phyloP scores from a whole-genome alignment of 2,888 invertebrate species.

The Thecocarcelia acutangulata region DNA sequence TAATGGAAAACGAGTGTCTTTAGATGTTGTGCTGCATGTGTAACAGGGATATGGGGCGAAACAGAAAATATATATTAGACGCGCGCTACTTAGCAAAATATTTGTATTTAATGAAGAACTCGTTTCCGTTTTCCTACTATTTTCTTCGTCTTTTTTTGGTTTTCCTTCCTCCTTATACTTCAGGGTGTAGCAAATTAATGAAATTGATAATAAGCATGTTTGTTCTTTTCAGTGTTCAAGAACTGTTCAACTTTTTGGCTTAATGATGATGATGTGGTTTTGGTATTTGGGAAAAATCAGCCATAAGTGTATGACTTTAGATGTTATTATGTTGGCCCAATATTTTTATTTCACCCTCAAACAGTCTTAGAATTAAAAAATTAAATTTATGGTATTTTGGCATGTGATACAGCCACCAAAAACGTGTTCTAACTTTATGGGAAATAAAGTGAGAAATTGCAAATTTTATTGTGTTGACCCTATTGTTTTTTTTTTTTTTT shows the following conservation, averaged over 20 bases:
- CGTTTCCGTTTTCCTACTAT: not conserved
- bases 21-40: not conserved
- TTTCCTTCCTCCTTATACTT: not conserved
- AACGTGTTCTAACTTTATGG: conserved; percentile 34
- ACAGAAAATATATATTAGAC: not conserved
- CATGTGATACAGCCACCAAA: conserved; percentile 32
- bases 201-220: conserved; percentile 23
- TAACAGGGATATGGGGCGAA: too few species aligned
- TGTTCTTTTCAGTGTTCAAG: not conserved
- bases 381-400: conserved; percentile 37
- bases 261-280: conserved; percentile 9
- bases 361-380: not conserved
- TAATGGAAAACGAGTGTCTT: not conserved
- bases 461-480: conserved; percentile 5
- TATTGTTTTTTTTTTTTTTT: not conserved
- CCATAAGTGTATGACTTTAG: not conserved
- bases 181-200: not conserved
- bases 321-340: conserved; percentile 3
- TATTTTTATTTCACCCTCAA: conserved; percentile 20
- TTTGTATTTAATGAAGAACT: not conserved
- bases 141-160: not conserved
- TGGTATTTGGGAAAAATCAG: not conserved
- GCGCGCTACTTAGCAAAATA: not conserved
- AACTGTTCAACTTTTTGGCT: not conserved
- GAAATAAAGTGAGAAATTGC: conserved; percentile 44